A percentile compares a stretch with the other conserved stretches of the same genome.
These are phyloP conservation scores for Monodelphis domestica DNA, from an alignment of 2,797 vertebrate species.

Conservation along the genomic window DNA sequence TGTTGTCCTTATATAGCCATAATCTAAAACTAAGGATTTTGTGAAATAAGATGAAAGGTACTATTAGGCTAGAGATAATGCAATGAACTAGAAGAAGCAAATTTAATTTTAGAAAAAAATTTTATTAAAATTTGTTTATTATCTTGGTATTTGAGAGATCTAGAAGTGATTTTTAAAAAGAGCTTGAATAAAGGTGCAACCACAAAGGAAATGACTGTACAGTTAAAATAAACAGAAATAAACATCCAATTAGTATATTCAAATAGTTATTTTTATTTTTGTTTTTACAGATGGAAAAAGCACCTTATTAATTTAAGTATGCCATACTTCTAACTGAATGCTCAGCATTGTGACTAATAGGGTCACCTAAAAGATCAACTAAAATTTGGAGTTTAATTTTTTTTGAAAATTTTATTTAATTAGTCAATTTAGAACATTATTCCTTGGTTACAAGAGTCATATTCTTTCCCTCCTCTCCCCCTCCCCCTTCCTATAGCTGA, in stretches of 20 bases:
- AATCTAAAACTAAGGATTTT: not conserved
- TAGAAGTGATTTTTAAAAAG: slow-evolving; percentile 29
- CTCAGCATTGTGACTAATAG: slow-evolving; percentile 54
- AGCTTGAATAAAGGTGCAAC: slow-evolving; percentile 26
- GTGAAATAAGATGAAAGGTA: slow-evolving; percentile 25
- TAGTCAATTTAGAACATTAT: too few relatives aligned
- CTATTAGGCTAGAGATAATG: not conserved
- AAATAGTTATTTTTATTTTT: slow-evolving; percentile 70
- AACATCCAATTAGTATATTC: slow-evolving; percentile 67
- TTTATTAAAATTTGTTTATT: slow-evolving; percentile 20
- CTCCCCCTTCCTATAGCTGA: too few relatives aligned
- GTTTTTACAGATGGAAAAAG: slow-evolving; percentile 63
- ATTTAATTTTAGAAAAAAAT: not conserved
- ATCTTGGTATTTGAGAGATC: not conserved
- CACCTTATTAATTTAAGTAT: slow-evolving; percentile 73
- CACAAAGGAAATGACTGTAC: slow-evolving; percentile 32
- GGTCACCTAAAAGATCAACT: slow-evolving; percentile 43
- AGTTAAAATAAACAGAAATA: slow-evolving; percentile 64
- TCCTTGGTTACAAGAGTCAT: too few relatives aligned
- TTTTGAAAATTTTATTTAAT: too few relatives aligned
- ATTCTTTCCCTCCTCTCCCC: too few relatives aligned
- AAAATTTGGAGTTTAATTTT: slow-evolving; percentile 40
- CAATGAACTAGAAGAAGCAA: slow-evolving; percentile 9
- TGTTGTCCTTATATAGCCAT: not conserved
- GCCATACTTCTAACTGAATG: slow-evolving; percentile 67